Percentiles rank a stretch among this genome's conserved stretches.
These are phyloP conservation scores for Conistra vaccinii DNA, from an alignment of 2,888 invertebrate species.

Conservation along the genomic window DNA sequence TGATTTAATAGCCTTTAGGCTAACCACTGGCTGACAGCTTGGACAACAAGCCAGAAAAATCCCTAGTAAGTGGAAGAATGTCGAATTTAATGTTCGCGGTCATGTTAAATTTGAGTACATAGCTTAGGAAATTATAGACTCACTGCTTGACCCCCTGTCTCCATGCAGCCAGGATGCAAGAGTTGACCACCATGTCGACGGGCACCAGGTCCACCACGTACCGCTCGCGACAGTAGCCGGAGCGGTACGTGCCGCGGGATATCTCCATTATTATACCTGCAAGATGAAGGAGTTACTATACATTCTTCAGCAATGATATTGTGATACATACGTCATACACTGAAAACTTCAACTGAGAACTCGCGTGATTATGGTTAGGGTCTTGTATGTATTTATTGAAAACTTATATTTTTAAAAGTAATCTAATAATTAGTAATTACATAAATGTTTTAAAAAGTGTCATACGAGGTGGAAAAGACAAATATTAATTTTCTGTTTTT, in stretches of 20 bases:
- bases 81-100: too few species aligned
- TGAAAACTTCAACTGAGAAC: too few species aligned
- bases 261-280: constrained; percentile 94
- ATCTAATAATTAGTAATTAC: too few species aligned
- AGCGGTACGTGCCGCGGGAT: constrained; percentile 95
- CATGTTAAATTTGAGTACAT: neutral
- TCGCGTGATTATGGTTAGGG: too few species aligned
- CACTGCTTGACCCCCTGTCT: constrained; percentile 86
- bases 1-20: neutral
- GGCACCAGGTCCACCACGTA: constrained; percentile 97
- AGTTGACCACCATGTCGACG: constrained; percentile 97
- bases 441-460: too few species aligned
- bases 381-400: too few species aligned
- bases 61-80: too few species aligned
- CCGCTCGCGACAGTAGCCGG: constrained; percentile 94
- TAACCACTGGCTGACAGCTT: neutral
- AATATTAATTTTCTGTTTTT: too few species aligned
- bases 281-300: neutral
- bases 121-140: constrained; percentile 55
- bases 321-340: too few species aligned
- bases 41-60: neutral
- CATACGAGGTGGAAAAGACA: too few species aligned
- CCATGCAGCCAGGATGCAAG: constrained; percentile 96
- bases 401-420: too few species aligned
- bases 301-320: too few species aligned